phyloP scores from a whole-genome alignment of 2,113 vertebrate genomes.

The Triplophysa rosa region DNA sequence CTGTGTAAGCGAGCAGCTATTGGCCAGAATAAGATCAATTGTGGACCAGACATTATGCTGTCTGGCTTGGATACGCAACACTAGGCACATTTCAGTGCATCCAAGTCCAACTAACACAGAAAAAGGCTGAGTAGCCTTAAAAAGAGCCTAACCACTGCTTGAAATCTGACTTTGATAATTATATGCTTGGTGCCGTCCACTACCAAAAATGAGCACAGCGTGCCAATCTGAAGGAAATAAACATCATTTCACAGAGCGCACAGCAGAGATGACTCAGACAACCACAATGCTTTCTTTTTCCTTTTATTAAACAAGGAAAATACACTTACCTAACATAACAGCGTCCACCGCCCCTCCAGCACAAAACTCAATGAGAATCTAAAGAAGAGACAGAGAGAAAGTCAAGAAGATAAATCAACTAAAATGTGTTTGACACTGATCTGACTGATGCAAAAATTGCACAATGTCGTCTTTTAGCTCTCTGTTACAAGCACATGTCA shows the following conservation, averaged over 20 bases:
- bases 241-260: slow-evolving; percentile 48
- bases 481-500: not conserved
- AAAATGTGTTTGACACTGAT: not conserved
- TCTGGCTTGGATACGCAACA: not conserved
- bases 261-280: slow-evolving; percentile 47
- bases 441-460: not conserved
- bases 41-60: not conserved
- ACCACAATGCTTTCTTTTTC: slow-evolving; percentile 46
- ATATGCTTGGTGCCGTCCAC: slow-evolving; percentile 57
- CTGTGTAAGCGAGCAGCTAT: too few species aligned
- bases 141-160: slow-evolving; percentile 60
- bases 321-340: slow-evolving; percentile 92
- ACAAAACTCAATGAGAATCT: slow-evolving; percentile 99
- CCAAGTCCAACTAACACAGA: slow-evolving; percentile 52
- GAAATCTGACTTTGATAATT: slow-evolving; percentile 71
- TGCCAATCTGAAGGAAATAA: slow-evolving; percentile 40
- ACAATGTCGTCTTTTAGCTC: not conserved
- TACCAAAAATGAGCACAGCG: slow-evolving; percentile 26
- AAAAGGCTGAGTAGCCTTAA: slow-evolving; percentile 49
- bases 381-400: slow-evolving; percentile 58
- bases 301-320: slow-evolving; percentile 34
- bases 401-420: not conserved
- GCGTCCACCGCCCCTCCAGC: slow-evolving; percentile 97
- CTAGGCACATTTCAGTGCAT: slow-evolving; percentile 40
- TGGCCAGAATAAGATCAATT: too few species aligned